A percentile compares a stretch with the other conserved stretches of the same genome.
These are phyloP conservation scores for Brotula barbata DNA, from an alignment of 2,797 vertebrate genomes.

Conservation along the genomic window DNA sequence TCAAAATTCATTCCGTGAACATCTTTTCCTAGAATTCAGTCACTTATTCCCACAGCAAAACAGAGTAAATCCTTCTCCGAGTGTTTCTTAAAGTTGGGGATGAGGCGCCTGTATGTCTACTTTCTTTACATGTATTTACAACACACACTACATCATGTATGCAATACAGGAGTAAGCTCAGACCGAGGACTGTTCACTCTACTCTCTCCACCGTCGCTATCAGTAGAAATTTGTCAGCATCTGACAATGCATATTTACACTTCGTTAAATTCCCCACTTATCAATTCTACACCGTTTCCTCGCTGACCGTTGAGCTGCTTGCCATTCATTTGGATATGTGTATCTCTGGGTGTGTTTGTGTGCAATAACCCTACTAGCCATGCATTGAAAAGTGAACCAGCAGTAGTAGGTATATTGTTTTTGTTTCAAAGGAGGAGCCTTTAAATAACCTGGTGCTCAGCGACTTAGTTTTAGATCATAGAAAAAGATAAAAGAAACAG, in stretches of 20 bases:
- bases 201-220: slow-evolving; percentile 70
- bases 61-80: slow-evolving; percentile 26
- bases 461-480: slow-evolving; percentile 75
- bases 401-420: slow-evolving; percentile 73
- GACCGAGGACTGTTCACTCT: slow-evolving; percentile 70
- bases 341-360: slow-evolving; percentile 71
- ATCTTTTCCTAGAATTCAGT: slow-evolving; percentile 17
- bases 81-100: slow-evolving; percentile 59
- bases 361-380: slow-evolving; percentile 79
- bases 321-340: slow-evolving; percentile 68
- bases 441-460: slow-evolving; percentile 75
- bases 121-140: slow-evolving; percentile 82
- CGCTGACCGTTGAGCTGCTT: slow-evolving; percentile 66
- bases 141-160: slow-evolving; percentile 67
- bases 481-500: slow-evolving; percentile 79
- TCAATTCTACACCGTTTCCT: slow-evolving; percentile 53
- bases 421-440: slow-evolving; percentile 73
- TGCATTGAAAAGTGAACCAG: slow-evolving; percentile 82
- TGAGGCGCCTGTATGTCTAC: slow-evolving; percentile 72
- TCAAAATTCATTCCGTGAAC: slow-evolving; percentile 40
- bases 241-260: slow-evolving; percentile 82
- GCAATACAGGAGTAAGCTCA: slow-evolving; percentile 64
- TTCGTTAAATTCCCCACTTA: slow-evolving; percentile 57
- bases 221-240: slow-evolving; percentile 75
- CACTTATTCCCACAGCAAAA: slow-evolving; percentile 25